Conservation (phyloP, 2,797 vertebrate species). For the Columba guinea region DNA sequence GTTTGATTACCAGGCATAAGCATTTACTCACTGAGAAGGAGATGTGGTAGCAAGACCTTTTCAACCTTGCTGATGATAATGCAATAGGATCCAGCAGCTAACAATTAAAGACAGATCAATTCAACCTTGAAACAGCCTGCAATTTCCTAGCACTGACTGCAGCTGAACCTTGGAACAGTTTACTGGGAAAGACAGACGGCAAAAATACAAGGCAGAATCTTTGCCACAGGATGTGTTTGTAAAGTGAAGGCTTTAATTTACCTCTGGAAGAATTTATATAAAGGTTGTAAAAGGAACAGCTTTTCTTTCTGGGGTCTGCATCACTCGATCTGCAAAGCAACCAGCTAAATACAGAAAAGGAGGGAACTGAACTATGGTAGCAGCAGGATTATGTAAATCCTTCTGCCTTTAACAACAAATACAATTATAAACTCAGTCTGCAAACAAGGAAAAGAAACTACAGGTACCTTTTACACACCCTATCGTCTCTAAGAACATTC, state of each 20-base stretch:
- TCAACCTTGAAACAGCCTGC: conserved; percentile 49
- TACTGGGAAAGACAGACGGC: background rate
- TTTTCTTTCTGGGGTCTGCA: background rate
- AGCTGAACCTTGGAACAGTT: background rate
- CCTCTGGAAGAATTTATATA: background rate
- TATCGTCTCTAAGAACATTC: background rate
- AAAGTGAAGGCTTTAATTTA: background rate
- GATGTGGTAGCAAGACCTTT: conserved; percentile 34
- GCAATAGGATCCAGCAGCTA: conserved; percentile 51
- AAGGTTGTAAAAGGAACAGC: background rate
- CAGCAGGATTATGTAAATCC: background rate
- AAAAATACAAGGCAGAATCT: background rate
- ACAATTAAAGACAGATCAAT: conserved; percentile 31
- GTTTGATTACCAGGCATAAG: conserved; percentile 33
- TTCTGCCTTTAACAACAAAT: background rate
- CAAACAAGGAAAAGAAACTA: background rate
- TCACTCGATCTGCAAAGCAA: background rate
- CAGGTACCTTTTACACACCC: background rate
- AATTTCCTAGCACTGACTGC: conserved; percentile 30
- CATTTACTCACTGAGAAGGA: background rate
- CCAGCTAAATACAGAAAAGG: background rate
- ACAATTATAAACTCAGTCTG: background rate
- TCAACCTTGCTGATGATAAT: conserved; percentile 39
- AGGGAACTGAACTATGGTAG: background rate
- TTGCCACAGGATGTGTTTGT: background rate